A percentile compares a stretch with the other conserved stretches of the same genome.
Conservation (phyloP, 2,888 invertebrate genomes). For the Aleiodes testaceus region DNA sequence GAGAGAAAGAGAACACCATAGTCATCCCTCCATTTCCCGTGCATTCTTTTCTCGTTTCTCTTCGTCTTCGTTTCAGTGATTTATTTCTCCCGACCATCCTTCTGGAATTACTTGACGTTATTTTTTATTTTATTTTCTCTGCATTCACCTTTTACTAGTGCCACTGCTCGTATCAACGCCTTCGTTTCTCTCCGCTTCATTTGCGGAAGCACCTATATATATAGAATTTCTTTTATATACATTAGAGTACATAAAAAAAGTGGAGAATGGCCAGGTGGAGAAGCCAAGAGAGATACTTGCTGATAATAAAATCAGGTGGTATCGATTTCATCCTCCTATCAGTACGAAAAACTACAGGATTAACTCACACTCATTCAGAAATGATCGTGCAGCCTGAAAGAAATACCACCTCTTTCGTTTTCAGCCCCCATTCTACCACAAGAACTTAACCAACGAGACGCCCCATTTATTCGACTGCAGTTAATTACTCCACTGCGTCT, state of each 20-base stretch:
- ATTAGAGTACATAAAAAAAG: no score
- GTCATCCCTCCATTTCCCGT: conserved; percentile 29
- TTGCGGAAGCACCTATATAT: not conserved
- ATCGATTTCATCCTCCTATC: conserved; percentile 38
- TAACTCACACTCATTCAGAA: not conserved
- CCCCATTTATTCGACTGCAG: conserved; percentile 16
- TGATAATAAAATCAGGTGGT: conserved; percentile 56
- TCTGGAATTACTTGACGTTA: conserved; percentile 40
- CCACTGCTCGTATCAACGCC: not conserved
- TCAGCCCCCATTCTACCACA: not conserved
- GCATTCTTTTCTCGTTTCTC: conserved; percentile 10
- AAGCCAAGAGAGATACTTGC: conserved; percentile 35
- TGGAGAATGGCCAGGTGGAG: not conserved
- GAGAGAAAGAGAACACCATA: conserved; percentile 35
- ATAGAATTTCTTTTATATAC: not conserved
- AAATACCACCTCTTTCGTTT: not conserved
- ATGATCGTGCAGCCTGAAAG: not conserved
- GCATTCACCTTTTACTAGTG: conserved; percentile 4
- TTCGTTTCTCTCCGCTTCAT: not conserved
- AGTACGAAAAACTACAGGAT: not conserved
- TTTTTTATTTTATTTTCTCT: conserved; percentile 40
- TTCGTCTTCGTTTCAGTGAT: conserved; percentile 41
- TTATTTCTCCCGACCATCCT: conserved; percentile 43
- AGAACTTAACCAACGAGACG: not conserved
- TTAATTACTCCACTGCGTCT: conserved; percentile 28